phyloP scores from a whole-genome alignment of 2,888 invertebrate species.

The Phortica magna region DNA sequence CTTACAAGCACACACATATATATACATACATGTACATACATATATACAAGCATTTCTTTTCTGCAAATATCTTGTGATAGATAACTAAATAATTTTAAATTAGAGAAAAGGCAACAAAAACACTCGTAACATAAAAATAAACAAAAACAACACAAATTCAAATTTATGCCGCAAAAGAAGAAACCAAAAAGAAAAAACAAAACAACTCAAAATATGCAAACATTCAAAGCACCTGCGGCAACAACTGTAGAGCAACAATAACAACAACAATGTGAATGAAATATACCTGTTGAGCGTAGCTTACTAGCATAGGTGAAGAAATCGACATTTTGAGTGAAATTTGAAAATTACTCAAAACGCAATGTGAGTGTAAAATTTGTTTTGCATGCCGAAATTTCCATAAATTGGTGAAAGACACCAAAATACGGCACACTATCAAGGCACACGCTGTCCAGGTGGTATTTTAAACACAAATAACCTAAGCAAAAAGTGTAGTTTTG shows the following conservation, averaged over 20 bases:
- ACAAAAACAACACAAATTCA: conserved; percentile 47
- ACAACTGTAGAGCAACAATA: conserved; percentile 38
- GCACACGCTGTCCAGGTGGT: conserved; percentile 60
- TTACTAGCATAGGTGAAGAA: conserved; percentile 31
- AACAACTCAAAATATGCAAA: conserved; percentile 40
- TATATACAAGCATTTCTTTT: conserved; percentile 39
- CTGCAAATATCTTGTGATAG: conserved; percentile 52
- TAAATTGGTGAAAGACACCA: conserved; percentile 72
- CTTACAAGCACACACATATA: background rate
- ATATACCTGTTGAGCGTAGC: conserved; percentile 22
- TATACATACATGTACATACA: background rate
- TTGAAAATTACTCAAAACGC: conserved; percentile 62
- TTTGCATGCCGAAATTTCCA: conserved; percentile 68
- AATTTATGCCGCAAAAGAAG: conserved; percentile 46
- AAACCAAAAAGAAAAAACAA: conserved; percentile 37
- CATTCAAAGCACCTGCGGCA: conserved; percentile 23
- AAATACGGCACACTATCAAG: conserved; percentile 59
- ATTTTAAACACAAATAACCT: conserved; percentile 5
- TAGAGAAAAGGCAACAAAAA: background rate
- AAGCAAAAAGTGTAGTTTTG: background rate
- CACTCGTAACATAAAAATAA: conserved; percentile 17
- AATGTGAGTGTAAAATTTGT: conserved; percentile 68
- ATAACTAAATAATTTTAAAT: conserved; percentile 38
- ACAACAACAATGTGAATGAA: conserved; percentile 26
- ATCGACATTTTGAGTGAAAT: conserved; percentile 46